Base-by-base conservation (phyloP, 2,888 invertebrate genomes). In the Noctua janthe region DNA sequence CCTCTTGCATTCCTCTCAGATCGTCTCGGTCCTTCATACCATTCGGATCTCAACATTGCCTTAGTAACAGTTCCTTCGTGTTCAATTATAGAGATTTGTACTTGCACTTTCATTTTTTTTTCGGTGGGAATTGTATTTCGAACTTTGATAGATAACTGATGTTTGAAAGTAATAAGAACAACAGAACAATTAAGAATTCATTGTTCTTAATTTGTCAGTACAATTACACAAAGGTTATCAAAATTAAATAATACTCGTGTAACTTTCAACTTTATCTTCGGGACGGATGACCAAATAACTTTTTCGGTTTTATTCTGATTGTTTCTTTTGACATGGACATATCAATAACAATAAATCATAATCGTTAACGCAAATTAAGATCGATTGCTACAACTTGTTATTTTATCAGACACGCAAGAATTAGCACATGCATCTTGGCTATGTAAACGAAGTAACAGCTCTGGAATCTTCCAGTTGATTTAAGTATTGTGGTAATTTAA, bases 401-500 rank as follows among this genome's bases (percentile, higher is more conserved):
- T 78, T 71, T 69, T 54, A 71, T 56, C 70, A 71, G n/a, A 62
- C 47, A 54, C 20, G 11, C 47, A 64, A 64, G 47, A 64, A 67
- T 56, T 35, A 74, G 49, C 35, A 66, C 35, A 66, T 13, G 49
- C 71, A 72, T 62, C 20, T 54, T 69, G 23, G n/a, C 47, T 67
- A 71, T 74, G 29, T 47, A 72, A 47, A 76, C 49, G 23, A 67
- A 35, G 49, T 11, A 66, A 76, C 64, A 85, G 47, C 75, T 83
- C 83, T 87, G 43, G 83, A 84, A 77, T 87, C 67, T 62, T 84
- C 62, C 66, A 29, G 49, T 62, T 78, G 86, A 87, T 88, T 90
- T 85, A 84, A 71, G 78, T 78, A 85, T 82, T 78, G 39, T n/a
- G 54, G 67, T 87, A 87, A 86, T 83, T 85, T 81, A 77, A 73